Base-by-base conservation (phyloP, 2,113 vertebrate species). In the Paramormyrops kingsleyae region DNA sequence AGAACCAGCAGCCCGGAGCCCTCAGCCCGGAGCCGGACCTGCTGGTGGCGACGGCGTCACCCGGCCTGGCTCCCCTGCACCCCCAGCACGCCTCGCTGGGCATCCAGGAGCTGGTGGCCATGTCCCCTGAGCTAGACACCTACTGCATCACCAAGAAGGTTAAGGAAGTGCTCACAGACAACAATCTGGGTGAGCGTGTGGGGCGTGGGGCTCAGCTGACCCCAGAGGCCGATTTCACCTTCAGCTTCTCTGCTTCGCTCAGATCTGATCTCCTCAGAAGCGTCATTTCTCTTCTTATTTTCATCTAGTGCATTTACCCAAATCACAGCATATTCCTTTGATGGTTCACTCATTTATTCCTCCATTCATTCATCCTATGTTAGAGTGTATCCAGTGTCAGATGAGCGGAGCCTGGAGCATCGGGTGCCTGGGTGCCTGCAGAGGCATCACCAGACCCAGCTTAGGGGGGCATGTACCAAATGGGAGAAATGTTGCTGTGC, bases 151-250 rank as follows among this genome's bases (percentile, higher is more conserved):
- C 99, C 93, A 99, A 99, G 95, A 97, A 97, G 91, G 98, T 99
- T 93, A 99, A 99, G 93, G 99, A 99, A 91, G 99, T 99, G 93
- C 96, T 99, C 92, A 99, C 98, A 0, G 99, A 99, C 96, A 99
- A 99, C 95, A 99, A 99, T 93, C 95, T 99, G 91, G 99, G 99
- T 99, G 95, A 0, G 95, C 62, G 35, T 31, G 15, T 19, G 44
- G 52, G 13, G 10, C 21, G n/a, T 19, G n/a, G 59, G 59, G 59
- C 59, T 66, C 59, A 4, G 62, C 62, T 66, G 59, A 27, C 59
- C 59, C 59, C 24, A 27, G 24, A 66, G 24, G 24, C 59, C 9
- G 8, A 66, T 66, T 27, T 66, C 59, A n/a, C 24, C 24, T 27
- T 12, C n/a, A 56, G 50, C 50, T 17, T 52, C 50, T 52, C 50